phyloP scores from a whole-genome alignment of 64 coral and sea anemone species.

The Porites australiensis region DNA sequence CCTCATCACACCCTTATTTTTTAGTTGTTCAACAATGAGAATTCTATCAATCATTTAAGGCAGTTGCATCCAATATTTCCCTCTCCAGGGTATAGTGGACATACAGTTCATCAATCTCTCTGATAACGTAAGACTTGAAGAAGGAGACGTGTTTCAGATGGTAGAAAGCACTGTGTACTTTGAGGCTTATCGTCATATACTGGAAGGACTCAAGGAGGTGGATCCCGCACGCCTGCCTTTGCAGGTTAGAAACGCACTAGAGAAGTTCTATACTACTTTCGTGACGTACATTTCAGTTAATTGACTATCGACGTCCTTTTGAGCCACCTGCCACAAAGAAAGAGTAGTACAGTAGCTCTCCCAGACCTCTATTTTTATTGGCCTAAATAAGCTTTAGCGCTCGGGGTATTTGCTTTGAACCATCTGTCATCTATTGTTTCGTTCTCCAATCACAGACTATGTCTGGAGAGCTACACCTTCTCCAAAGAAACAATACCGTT shows the following conservation, averaged over 20 bases:
- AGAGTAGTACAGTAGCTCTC: too few relatives aligned
- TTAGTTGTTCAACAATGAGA: not conserved
- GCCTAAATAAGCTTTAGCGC: too few relatives aligned
- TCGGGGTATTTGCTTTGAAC: too few relatives aligned
- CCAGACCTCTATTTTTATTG: too few relatives aligned
- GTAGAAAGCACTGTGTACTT: constrained; percentile 96
- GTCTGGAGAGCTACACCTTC: too few relatives aligned
- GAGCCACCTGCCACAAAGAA: too few relatives aligned
- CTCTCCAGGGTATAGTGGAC: constrained; percentile 72
- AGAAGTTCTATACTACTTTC: not conserved
- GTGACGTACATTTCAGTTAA: not conserved
- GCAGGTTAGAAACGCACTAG: constrained; percentile 49
- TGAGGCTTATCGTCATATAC: constrained; percentile 92
- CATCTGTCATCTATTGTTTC: too few relatives aligned
- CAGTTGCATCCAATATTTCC: not conserved
- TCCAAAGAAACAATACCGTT: too few relatives aligned
- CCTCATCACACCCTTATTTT: too few relatives aligned
- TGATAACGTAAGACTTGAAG: constrained; percentile 63
- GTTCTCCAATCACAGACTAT: too few relatives aligned
- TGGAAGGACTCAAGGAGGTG: constrained; percentile 72
- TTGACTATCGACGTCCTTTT: too few relatives aligned
- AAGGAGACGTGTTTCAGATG: constrained; percentile 81
- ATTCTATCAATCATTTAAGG: not conserved
- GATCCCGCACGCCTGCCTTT: constrained; percentile 66
- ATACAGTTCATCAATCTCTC: constrained; percentile 61